phyloP scores from a whole-genome alignment of 1,140 invertebrate genomes.

The Steinernema feltiae region DNA sequence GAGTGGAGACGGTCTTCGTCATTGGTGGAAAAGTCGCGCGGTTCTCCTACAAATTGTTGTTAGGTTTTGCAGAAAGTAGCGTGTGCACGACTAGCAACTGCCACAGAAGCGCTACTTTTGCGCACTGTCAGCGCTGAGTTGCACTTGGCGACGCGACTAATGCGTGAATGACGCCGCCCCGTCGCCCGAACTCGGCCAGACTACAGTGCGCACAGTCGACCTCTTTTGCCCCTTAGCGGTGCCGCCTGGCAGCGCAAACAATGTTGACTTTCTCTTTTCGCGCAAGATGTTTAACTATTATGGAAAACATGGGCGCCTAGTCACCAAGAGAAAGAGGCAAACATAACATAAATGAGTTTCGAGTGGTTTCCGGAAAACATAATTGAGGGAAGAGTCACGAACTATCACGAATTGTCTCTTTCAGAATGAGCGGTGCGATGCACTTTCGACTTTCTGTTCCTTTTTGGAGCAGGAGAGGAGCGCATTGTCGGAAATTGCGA shows the following conservation, averaged over 20 bases:
- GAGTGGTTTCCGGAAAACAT: no score
- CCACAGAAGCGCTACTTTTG: neutral
- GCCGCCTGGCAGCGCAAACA: neutral
- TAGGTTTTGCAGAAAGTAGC: neutral
- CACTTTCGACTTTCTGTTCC: neutral
- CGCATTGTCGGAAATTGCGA: neutral
- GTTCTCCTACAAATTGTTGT: neutral
- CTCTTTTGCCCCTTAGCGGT: slow-evolving; percentile 11
- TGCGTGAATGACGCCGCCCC: neutral
- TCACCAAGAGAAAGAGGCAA: no score
- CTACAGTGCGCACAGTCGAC: neutral
- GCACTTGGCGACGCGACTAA: neutral
- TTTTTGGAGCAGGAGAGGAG: neutral
- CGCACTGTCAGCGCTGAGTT: neutral
- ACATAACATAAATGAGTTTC: no score
- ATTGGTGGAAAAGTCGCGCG: slow-evolving; percentile 14
- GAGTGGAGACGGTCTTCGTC: slow-evolving; percentile 30
- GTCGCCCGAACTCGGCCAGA: neutral
- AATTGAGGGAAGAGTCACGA: neutral
- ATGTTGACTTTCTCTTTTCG: neutral
- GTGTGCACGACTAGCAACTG: neutral
- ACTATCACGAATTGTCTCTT: neutral
- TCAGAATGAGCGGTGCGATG: neutral
- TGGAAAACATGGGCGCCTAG: neutral
- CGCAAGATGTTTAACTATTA: neutral